phyloP scores from a whole-genome alignment of 2,888 invertebrate species.

The Trichacis sp. region DNA sequence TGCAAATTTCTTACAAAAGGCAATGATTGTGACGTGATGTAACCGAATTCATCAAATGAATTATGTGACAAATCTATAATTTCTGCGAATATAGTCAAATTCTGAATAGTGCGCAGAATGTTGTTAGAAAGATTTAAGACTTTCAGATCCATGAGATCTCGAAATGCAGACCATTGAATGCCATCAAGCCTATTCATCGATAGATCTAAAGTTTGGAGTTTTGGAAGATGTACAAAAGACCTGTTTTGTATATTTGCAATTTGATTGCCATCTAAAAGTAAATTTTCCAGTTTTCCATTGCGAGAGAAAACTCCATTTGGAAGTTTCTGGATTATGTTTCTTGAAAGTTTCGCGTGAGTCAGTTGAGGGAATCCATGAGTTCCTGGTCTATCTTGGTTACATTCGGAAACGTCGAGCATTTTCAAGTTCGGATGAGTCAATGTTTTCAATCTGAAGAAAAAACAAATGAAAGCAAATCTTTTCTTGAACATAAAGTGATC shows the following conservation, averaged over 20 bases:
- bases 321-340: constrained; percentile 75
- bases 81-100: constrained; percentile 41
- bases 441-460: constrained; percentile 50
- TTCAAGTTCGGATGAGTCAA: constrained; percentile 55
- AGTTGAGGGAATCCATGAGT: constrained; percentile 75
- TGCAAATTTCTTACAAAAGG: constrained; percentile 69
- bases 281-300: constrained; percentile 73
- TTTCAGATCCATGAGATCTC: constrained; percentile 73
- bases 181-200: constrained; percentile 78
- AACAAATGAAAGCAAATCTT: background rate
- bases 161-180: constrained; percentile 74
- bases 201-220: constrained; percentile 75
- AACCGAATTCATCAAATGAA: constrained; percentile 44
- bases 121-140: constrained; percentile 74
- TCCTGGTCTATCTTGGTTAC: constrained; percentile 67
- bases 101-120: constrained; percentile 50
- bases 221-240: constrained; percentile 74
- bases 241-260: constrained; percentile 74
- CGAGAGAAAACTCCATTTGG: constrained; percentile 74
- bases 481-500: too few relatives aligned
- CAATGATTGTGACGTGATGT: constrained; percentile 71
- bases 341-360: constrained; percentile 72
- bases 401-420: constrained; percentile 57
- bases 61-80: constrained; percentile 57
- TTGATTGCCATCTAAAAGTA: constrained; percentile 78